Evolutionary conservation across 2,113 vertebrate genomes (phyloP), one percentile per base, ranked within the genome.

Genomic region (Protobothrops mucrosquamatus): DNA sequence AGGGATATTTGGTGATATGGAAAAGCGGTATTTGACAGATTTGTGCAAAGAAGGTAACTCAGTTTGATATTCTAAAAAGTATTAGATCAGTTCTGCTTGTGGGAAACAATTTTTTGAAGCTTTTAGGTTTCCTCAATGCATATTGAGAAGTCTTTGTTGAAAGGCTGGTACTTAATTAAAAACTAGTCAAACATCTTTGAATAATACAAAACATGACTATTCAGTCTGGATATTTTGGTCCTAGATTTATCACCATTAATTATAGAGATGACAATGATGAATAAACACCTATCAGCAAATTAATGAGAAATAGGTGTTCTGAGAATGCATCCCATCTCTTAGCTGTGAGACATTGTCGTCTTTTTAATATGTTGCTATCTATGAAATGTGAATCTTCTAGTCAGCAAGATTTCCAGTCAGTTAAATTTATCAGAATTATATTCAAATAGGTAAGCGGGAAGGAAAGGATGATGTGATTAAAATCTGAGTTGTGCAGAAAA

Each of bases 241-340:
- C 92, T 94, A 95, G 93, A 89, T 95, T 94, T 88, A 92, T 93
- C 89, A 95, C 88, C 29, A 91, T 95, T 96, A 91, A 96, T 93
- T 24, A 59, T 87, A 0, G 0, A 0, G 20, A 22, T 12, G 87
- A 92, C 29, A 54, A 24, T 52, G 3, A 5, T 43, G 88, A 51
- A 6, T 26, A 89, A 57, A 0, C 94, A 29, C 20, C 0, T 59
- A 64, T 89, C 93, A 8, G 8, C 5, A 56, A 61, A 89, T 61
- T 43, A 23, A 52, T 34, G 43, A 54, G 91, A 52, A 0, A 59
- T 85, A 43, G 74, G 74, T 22, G 18, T 81, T 43, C 74, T 1
- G 18, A 20, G 6, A n/a, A 10, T 34, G 10, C 18, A 52, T 2
- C 64, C 9, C 6, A 64, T 91, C 48, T 22, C 12, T 91, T 56